These are phyloP conservation scores for Dendrolimus pini DNA, from an alignment of 2,888 invertebrate genomes.

Conservation along the genomic window DNA sequence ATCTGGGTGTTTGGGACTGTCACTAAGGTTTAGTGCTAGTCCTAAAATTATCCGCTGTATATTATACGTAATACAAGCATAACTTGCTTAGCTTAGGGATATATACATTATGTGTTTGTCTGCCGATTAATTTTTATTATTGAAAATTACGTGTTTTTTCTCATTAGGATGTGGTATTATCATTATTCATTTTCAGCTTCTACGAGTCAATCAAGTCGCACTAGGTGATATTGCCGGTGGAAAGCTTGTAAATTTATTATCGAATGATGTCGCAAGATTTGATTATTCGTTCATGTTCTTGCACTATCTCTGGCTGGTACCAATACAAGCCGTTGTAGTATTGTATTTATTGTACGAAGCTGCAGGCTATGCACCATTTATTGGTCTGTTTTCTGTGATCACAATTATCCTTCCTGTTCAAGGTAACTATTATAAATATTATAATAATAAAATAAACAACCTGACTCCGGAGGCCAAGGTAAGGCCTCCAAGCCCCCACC, in stretches of 20 bases:
- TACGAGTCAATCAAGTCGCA: conserved; percentile 83
- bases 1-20: no score
- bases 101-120: no score
- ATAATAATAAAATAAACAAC: background rate
- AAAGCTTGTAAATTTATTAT: conserved; percentile 87
- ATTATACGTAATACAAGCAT: no score
- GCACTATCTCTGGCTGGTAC: conserved; percentile 88
- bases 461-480: no score
- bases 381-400: conserved; percentile 62
- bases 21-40: no score
- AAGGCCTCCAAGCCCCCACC: no score
- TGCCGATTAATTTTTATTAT: no score
- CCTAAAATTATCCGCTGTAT: no score
- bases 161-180: no score
- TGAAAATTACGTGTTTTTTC: no score
- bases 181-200: conserved; percentile 65
- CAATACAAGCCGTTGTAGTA: conserved; percentile 79
- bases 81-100: no score
- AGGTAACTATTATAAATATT: conserved; percentile 29
- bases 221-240: conserved; percentile 82
- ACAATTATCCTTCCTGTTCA: conserved; percentile 75
- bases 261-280: conserved; percentile 89
- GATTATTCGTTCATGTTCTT: conserved; percentile 83
- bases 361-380: conserved; percentile 53
- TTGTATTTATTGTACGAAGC: conserved; percentile 47